These are phyloP conservation scores for Aphaenogaster floridana DNA, from an alignment of 1,140 invertebrate species.

Conservation along the genomic window DNA sequence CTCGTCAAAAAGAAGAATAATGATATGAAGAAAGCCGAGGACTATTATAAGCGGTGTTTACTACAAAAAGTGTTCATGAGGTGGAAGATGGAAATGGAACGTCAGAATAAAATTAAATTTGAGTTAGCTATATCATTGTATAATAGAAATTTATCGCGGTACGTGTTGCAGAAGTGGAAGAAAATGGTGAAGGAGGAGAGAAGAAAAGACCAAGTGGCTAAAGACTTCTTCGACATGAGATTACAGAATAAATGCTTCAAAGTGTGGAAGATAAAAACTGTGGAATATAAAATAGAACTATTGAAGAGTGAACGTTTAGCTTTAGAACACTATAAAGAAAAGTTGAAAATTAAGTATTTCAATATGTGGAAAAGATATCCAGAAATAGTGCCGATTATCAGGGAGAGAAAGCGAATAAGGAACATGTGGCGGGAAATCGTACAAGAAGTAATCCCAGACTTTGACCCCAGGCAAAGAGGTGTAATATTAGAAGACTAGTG, in stretches of 20 bases:
- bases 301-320: constrained; percentile 74
- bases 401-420: constrained; percentile 80
- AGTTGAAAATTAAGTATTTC: constrained; percentile 76
- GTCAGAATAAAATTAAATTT: constrained; percentile 62
- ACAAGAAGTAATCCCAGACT: constrained; percentile 82
- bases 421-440: constrained; percentile 81
- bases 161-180: constrained; percentile 77
- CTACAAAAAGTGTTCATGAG: constrained; percentile 69
- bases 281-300: constrained; percentile 60
- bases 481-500: constrained; percentile 79
- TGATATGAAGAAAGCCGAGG: constrained; percentile 70
- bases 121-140: constrained; percentile 71
- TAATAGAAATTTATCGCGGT: constrained; percentile 75
- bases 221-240: constrained; percentile 81
- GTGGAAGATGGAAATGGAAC: constrained; percentile 74
- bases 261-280: constrained; percentile 68
- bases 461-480: constrained; percentile 80
- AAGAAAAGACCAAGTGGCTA: constrained; percentile 80
- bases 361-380: constrained; percentile 80
- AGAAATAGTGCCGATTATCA: constrained; percentile 76
- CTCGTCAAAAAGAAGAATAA: constrained; percentile 76
- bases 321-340: constrained; percentile 66
- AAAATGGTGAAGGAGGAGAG: constrained; percentile 60
- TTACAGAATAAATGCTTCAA: constrained; percentile 74
- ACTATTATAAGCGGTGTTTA: constrained; percentile 73